Base-by-base conservation (phyloP, 1,140 invertebrate species). In the Stegodyphus dumicola region DNA sequence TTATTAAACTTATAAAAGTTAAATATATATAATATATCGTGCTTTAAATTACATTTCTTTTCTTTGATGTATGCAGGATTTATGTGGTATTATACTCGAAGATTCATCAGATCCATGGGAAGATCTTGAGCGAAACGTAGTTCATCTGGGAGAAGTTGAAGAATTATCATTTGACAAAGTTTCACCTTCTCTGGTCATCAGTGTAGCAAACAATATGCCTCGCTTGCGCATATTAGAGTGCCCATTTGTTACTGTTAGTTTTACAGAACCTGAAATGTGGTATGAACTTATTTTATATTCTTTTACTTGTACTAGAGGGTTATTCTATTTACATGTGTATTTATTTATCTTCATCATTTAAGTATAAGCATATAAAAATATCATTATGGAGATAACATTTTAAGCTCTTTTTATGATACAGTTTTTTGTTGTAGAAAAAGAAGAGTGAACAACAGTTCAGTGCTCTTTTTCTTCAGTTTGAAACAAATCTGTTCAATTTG, bases 251-350 rank as follows among this genome's bases (percentile, higher is more conserved):
- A 75, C 80, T 7, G 48, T 10, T 64, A 71, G 13, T 66, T 74
- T 7, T 10, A 53, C 80, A 48, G 80, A 75, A 33, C 80, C 70
- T 33, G 80, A 74, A 65, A 83, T 83, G n/a, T 83, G 71, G 80
- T 83, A 83, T 66, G 49, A 5, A 49, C 11, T 6, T 6, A 54
- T 15, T 15, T 60, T 60, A 33, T 3, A 33, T 33, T 33, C 33
- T 33, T 33, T 33, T 33, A 33, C 1, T 33, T 33, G 33, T 33
- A 33, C 33, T 33, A 33, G 33, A 1, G 3, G 33, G 33, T 33
- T 33, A 33, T 33, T 1, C 33, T 33, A 33, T 1, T 33, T 33
- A 33, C 33, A 33, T 33, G 3, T 33, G 1, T 33, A 33, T 33
- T 33, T 33, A 33, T 33, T 33, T 33, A 3, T 33, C 33, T 33